phyloP scores from a whole-genome alignment of 2,797 vertebrate genomes.

The Squalus acanthias region DNA sequence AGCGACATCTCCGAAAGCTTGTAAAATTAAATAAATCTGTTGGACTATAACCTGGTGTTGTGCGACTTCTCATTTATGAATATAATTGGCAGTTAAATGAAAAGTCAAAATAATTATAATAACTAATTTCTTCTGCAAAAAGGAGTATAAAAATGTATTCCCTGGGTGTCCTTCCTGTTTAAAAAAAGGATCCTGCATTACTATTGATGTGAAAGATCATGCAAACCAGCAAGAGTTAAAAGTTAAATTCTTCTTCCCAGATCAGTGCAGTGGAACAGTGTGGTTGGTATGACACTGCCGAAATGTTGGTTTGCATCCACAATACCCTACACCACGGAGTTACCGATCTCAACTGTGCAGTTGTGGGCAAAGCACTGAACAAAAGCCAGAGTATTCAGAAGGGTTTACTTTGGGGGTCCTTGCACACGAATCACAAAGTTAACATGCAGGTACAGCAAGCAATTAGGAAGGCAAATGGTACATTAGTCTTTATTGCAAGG shows the following conservation, averaged over 20 bases:
- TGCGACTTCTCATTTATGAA: no score
- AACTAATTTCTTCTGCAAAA: neutral
- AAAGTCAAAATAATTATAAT: no score
- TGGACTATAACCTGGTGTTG: no score
- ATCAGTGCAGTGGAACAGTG: neutral
- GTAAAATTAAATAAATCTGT: no score
- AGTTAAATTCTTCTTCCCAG: neutral
- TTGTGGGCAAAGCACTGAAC: neutral
- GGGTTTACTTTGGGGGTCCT: no score
- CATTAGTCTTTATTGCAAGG: no score
- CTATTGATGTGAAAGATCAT: neutral
- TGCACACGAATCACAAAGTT: no score
- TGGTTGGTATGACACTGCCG: neutral
- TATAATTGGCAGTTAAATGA: neutral
- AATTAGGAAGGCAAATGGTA: no score
- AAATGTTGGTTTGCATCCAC: neutral
- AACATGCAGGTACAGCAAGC: no score
- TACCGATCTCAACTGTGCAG: neutral
- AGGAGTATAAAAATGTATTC: neutral
- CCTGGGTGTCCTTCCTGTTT: neutral
- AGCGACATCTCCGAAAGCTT: no score
- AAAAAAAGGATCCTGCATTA: neutral
- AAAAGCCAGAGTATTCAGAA: neutral
- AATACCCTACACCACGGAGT: neutral
- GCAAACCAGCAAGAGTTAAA: neutral